Percentiles rank a stretch among this genome's conserved stretches.
Conservation (phyloP, 2,797 vertebrate genomes). For the Mormyrops boulengeri region DNA sequence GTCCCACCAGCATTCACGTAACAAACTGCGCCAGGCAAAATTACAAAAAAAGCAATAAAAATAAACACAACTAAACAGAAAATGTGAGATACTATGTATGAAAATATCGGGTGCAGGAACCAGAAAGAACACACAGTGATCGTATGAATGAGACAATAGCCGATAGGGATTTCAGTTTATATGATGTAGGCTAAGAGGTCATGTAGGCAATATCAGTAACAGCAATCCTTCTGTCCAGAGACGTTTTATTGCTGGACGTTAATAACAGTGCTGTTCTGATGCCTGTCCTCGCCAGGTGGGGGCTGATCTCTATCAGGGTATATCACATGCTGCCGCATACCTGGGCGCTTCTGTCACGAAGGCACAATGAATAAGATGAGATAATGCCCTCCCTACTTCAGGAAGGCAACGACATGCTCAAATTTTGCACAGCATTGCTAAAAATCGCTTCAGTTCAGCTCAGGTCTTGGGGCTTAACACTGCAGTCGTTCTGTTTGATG, state of each 20-base stretch:
- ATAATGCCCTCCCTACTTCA: neutral
- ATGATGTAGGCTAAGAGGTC: slow-evolving; percentile 9
- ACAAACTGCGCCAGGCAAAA: neutral
- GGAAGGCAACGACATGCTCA: neutral
- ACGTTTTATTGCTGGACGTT: slow-evolving; percentile 16
- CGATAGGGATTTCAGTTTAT: neutral
- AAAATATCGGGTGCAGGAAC: neutral
- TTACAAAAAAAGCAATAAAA: neutral
- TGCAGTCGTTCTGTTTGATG: neutral
- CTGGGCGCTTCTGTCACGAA: neutral
- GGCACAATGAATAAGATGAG: neutral
- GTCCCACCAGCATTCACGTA: neutral
- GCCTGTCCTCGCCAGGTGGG: neutral
- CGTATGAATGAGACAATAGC: neutral
- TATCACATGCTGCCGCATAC: neutral
- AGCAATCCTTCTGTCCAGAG: slow-evolving; percentile 4
- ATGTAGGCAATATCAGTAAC: neutral
- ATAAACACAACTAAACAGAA: neutral
- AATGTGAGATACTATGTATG: neutral
- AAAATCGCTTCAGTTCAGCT: neutral
- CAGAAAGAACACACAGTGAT: neutral
- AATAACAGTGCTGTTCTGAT: neutral
- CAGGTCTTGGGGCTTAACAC: neutral
- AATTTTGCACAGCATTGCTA: neutral
- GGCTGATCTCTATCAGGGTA: slow-evolving; percentile 13